Evolutionary conservation across 2,797 vertebrate genomes (phyloP), one percentile per base, ranked within the genome.

Genomic region (Hippoglossus hippoglossus): DNA sequence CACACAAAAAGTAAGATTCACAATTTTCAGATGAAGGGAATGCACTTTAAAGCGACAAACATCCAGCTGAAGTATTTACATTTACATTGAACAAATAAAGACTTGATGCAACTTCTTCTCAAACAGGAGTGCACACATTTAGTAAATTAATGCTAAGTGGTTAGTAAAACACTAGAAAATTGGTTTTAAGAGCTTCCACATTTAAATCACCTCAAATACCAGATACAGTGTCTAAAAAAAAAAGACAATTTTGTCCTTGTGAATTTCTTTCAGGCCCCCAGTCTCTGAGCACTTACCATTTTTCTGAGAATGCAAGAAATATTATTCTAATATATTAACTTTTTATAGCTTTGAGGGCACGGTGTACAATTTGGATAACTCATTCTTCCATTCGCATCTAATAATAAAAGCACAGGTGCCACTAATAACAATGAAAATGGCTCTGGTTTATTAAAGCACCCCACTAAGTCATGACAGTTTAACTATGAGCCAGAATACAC

Each of bases 151-250:
- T 44, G 12, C 2, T 6, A 54, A 18, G 9, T 15, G 8, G 31
- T 50, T 21, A 53, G 34, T 63, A 57, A 10, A 58, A 67, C 31
- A 36, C 15, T 26, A 28, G 10, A 66, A 56, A 12, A 36, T 13
- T 7, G 1, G 8, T 15, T 39, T 51, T 26, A 50, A 54, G 8
- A 15, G 56, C 16, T 12, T 21, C 8, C 4, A 24, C 16, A 41
- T 6, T 61, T 3, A 63, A 57, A 24, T 26, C 7, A 10, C 8
- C 21, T 51, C 10, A 41, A 66, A 64, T 8, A 63, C 12, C 21
- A 18, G 19, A 10, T 11, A 21, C 39, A 49, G 26, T 6, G 28
- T 25, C 34, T 36, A 12, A 36, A 36, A 36, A 36, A 36, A 4
- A 44, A 47, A 44, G 51, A 31, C 10, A 51, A 5, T 13, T 47